phyloP scores from a whole-genome alignment of 2,113 vertebrate genomes.

The Megaleporinus macrocephalus region DNA sequence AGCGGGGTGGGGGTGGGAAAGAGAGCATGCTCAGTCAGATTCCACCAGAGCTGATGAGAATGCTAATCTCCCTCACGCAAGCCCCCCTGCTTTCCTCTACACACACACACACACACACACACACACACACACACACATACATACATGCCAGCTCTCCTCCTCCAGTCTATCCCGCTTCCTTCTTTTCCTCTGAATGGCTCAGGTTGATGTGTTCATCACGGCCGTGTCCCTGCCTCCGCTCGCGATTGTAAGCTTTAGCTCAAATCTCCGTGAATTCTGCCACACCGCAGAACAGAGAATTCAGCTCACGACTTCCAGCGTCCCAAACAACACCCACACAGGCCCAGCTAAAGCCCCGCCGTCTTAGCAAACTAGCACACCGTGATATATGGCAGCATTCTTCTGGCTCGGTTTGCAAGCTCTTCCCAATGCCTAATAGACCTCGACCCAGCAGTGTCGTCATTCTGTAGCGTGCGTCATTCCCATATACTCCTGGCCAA shows the following conservation, averaged over 20 bases:
- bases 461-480: too few relatives aligned
- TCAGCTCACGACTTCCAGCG: conserved; percentile 23
- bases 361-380: conserved; percentile 21
- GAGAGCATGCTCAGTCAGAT: conserved; percentile 67
- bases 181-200: conserved; percentile 60
- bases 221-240: conserved; percentile 63
- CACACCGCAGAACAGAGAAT: conserved; percentile 11
- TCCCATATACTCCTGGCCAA: too few relatives aligned
- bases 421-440: too few relatives aligned
- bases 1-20: conserved; percentile 41
- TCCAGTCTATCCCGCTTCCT: conserved; percentile 57
- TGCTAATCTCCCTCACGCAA: conserved; percentile 71
- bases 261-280: conserved; percentile 55
- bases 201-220: conserved; percentile 75
- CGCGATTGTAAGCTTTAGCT: conserved; percentile 57
- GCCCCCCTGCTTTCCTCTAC: conserved; percentile 27
- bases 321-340: conserved; percentile 6
- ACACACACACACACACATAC: conserved; percentile 33
- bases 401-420: too few relatives aligned
- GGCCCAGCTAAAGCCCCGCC: conserved; percentile 14
- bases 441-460: too few relatives aligned
- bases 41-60: conserved; percentile 75
- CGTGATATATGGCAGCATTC: background rate
- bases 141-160: conserved; percentile 45
- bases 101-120: too few relatives aligned